These are phyloP conservation scores for Cantharis flavilabris DNA, from an alignment of 2,888 invertebrate genomes.

Conservation along the genomic window DNA sequence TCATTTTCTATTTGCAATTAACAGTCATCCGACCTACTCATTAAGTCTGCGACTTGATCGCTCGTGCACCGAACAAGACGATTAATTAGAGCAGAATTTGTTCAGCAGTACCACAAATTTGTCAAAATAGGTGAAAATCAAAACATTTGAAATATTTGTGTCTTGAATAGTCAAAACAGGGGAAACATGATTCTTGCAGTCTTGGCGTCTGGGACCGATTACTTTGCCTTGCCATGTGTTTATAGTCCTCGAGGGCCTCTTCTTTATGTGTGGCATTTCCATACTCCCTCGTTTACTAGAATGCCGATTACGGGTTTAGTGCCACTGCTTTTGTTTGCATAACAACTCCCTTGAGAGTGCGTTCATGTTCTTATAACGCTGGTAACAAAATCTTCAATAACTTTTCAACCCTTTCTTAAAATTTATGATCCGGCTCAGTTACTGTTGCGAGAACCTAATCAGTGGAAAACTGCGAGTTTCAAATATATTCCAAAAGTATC, in stretches of 20 bases:
- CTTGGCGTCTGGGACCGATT: background rate
- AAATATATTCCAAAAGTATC: no score
- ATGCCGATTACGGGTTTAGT: background rate
- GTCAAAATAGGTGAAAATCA: no score
- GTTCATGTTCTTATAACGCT: background rate
- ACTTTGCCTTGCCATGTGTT: background rate
- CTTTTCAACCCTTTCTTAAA: background rate
- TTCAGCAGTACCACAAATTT: background rate
- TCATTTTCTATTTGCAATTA: no score
- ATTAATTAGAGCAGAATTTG: no score
- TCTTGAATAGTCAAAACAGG: no score
- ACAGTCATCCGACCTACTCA: no score
- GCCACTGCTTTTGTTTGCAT: background rate
- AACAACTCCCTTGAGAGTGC: background rate
- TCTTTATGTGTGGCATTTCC: background rate
- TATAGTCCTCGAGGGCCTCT: background rate
- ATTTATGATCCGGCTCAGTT: background rate
- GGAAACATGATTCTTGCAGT: background rate
- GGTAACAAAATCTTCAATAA: background rate
- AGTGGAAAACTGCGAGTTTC: no score
- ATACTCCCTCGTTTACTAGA: background rate
- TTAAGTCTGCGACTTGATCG: no score
- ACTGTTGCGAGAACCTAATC: no score
- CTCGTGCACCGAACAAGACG: no score
- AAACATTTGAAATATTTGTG: no score